Conservation (phyloP, 2,888 invertebrate species). For the Hybos culiciformis region DNA sequence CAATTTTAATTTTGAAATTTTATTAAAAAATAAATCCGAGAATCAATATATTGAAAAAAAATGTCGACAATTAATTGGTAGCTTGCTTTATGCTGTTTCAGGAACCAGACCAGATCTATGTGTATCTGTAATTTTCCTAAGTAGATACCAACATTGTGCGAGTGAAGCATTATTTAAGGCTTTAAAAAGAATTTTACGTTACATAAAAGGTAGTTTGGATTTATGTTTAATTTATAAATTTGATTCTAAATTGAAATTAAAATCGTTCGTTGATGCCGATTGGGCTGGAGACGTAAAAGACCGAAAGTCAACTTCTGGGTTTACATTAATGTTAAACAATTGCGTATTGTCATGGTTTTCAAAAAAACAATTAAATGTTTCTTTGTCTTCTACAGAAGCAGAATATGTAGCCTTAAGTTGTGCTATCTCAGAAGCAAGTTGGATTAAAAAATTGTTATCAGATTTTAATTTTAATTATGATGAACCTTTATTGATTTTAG, state of each 20-base stretch:
- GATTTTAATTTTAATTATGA: background rate
- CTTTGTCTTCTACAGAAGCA: background rate
- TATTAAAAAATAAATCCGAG: background rate
- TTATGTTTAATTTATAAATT: background rate
- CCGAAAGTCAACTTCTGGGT: background rate
- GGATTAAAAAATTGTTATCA: constrained; percentile 2
- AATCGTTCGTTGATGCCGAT: background rate
- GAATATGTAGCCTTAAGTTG: constrained; percentile 1
- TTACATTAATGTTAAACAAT: background rate
- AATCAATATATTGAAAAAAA: too few species aligned
- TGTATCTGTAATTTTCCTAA: background rate
- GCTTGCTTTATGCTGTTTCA: background rate
- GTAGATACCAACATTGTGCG: constrained; percentile 3
- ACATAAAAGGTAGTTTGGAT: background rate
- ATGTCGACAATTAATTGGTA: too few species aligned
- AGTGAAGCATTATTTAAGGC: background rate
- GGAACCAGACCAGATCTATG: background rate
- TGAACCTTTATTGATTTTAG: background rate
- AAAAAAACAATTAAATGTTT: background rate
- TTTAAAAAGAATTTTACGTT: constrained; percentile 1
- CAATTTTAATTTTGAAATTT: background rate
- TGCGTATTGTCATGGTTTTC: constrained; percentile 1
- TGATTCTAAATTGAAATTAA: background rate
- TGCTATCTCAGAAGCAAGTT: background rate
- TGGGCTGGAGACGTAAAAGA: too few species aligned